Evolutionary conservation across 2,113 vertebrate species (phyloP), one percentile per base, ranked within the genome.

Genomic region (Alces alces): DNA sequence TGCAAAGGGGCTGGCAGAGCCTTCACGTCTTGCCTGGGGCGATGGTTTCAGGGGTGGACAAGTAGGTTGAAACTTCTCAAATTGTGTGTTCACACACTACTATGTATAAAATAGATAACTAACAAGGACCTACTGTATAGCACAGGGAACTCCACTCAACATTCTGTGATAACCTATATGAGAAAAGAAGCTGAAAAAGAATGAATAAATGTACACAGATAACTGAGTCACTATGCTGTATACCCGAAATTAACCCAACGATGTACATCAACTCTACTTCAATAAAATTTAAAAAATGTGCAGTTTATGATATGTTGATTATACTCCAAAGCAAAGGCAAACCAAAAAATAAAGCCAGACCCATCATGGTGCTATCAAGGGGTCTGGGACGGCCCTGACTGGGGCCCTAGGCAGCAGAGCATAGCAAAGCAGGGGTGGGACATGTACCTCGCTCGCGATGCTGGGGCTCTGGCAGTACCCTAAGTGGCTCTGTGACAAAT

Each of bases 341-440:
- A 84, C 23, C 54, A 28, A 28, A 39, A 58, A 58, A 27, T 58
- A 39, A 28, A 16, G 36, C 82, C 82, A 61, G 84, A 33, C 43
- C 84, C 43, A 39, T 70, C 66, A 70, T 39, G 66, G 66, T 12
- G 19, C 39, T 45, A 28, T 28, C 39, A 60, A 33, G 39, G 84
- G 39, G 36, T 45, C 47, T 80, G 2, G 19, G 60, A 55, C 0
- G 6, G 80, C 36, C 36, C 19, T 30, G 21, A 12, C 61, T 8
- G 43, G 55, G 43, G 11, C 19, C 10, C 64, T n/a, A 9, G 86
- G 64, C 50, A 27, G 2, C 76, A 39, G 23, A 27, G 60, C 50
- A n/a, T 14, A 27, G 61, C 2, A 14, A 25, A 21, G n/a, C 0
- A 0, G 13, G 25, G 21, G 7, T 5, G 4, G n/a, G 60, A 60